Conservation (phyloP, 2,888 invertebrate species). For the Dolomedes plantarius region DNA sequence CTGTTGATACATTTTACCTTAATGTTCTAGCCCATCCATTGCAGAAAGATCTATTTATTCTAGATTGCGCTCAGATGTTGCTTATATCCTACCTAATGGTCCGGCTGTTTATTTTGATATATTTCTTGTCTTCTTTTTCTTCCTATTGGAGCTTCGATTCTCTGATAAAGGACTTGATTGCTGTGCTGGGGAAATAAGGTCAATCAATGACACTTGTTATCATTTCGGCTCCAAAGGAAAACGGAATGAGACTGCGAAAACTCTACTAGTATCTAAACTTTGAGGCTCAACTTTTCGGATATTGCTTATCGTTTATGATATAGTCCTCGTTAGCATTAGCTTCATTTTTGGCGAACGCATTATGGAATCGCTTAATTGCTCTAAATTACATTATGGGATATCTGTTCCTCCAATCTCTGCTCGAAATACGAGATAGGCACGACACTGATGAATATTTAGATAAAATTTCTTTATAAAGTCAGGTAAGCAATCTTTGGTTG, state of each 20-base stretch:
- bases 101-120: slow-evolving; percentile 60
- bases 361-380: neutral
- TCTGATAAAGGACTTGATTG: slow-evolving; percentile 39
- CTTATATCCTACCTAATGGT: slow-evolving; percentile 59
- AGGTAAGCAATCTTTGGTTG: too few relatives aligned
- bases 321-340: neutral
- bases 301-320: neutral
- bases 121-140: slow-evolving; percentile 24
- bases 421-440: too few relatives aligned
- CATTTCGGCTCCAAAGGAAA: neutral
- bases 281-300: neutral
- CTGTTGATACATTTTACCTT: slow-evolving; percentile 64
- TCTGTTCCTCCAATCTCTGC: too few relatives aligned
- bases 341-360: too few relatives aligned
- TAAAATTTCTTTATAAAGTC: too few relatives aligned
- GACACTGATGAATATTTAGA: too few relatives aligned
- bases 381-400: too few relatives aligned
- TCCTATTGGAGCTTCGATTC: slow-evolving; percentile 22
- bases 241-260: neutral
- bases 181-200: slow-evolving; percentile 46
- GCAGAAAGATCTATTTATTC: slow-evolving; percentile 64
- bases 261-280: neutral
- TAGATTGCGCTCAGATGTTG: slow-evolving; percentile 65
- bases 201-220: slow-evolving; percentile 48
- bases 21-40: slow-evolving; percentile 52